Evolutionary conservation across 2,113 vertebrate species (phyloP).

Genomic region (Collichthys lucidus): DNA sequence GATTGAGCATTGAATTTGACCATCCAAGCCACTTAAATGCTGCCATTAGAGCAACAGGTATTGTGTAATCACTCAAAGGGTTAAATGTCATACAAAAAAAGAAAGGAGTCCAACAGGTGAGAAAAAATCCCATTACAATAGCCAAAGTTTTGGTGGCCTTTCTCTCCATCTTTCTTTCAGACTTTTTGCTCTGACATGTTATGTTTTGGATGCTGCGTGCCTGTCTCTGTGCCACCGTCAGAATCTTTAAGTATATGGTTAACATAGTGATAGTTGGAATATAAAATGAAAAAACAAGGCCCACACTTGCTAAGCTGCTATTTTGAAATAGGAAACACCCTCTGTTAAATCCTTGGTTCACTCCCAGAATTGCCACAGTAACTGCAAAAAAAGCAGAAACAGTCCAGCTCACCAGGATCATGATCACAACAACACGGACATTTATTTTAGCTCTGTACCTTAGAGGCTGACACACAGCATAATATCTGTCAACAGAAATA

Average conservation of each 20-base stretch:
- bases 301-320: neutral
- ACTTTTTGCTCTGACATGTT: too few species aligned
- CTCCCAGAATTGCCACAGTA: neutral
- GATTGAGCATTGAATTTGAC: too few species aligned
- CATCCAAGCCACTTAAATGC: too few species aligned
- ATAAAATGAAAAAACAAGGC: neutral
- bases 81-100: too few species aligned
- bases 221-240: neutral
- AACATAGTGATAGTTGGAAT: conserved; percentile 13
- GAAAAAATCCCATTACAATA: too few species aligned
- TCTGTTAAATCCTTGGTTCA: neutral
- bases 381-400: neutral
- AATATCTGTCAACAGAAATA: conserved; percentile 40
- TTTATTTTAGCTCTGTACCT: conserved; percentile 23
- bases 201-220: too few species aligned
- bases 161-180: too few species aligned
- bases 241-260: conserved; percentile 24
- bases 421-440: neutral
- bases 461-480: conserved; percentile 33
- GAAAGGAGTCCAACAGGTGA: too few species aligned
- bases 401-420: conserved; percentile 27
- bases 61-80: too few species aligned
- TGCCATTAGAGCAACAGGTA: too few species aligned
- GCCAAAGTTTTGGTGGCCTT: too few species aligned
- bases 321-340: neutral